A percentile compares a stretch with the other conserved stretches of the same genome.
Conservation (phyloP, 2,888 invertebrate genomes). For the Tipula confusa region DNA sequence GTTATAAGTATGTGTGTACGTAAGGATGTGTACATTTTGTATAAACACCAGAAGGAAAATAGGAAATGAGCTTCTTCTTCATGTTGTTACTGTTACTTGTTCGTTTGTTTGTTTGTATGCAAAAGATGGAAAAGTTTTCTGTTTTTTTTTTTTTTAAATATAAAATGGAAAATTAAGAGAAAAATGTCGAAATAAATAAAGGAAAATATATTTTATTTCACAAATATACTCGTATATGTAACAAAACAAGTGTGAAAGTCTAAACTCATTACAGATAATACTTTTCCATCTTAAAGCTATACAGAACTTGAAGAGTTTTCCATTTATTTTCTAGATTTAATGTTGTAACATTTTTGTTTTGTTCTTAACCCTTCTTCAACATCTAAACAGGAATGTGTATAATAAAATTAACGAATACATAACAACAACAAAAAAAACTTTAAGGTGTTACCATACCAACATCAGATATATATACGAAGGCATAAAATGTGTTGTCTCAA, state of each 20-base stretch:
- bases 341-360: not conserved
- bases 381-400: not conserved
- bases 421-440: not conserved
- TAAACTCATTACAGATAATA: slow-evolving; percentile 25
- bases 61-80: not conserved
- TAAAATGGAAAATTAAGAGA: not conserved
- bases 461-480: too few species aligned
- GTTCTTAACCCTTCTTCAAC: not conserved
- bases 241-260: slow-evolving; percentile 12
- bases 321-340: not conserved
- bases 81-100: not conserved
- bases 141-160: not conserved
- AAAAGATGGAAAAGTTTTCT: not conserved
- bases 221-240: not conserved
- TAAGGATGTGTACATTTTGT: not conserved
- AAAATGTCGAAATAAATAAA: not conserved
- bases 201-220: not conserved
- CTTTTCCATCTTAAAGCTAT: not conserved
- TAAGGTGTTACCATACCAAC: slow-evolving; percentile 6
- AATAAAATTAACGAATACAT: not conserved
- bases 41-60: not conserved
- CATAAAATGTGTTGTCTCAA: not conserved
- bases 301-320: not conserved
- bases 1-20: not conserved
- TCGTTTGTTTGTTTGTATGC: not conserved